These are phyloP conservation scores for Tenualosa thibaudeaui DNA, from an alignment of 2,797 vertebrate species.

Conservation along the genomic window DNA sequence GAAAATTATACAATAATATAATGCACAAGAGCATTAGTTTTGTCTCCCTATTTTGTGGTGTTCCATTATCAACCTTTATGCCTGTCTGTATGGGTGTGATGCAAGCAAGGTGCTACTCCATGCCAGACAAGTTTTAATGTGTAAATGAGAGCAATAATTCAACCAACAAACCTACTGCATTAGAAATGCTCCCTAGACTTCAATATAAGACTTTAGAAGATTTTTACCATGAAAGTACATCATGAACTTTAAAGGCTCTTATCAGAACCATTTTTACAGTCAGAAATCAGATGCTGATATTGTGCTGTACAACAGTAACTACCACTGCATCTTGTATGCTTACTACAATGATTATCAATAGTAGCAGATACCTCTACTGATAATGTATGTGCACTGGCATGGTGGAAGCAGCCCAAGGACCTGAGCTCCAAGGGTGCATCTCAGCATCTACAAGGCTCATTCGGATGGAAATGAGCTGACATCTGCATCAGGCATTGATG, in stretches of 20 bases:
- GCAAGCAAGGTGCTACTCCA: neutral
- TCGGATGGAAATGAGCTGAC: neutral
- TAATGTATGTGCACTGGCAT: neutral
- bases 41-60: too few relatives aligned
- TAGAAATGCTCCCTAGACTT: too few relatives aligned
- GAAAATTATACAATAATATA: too few relatives aligned
- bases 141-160: neutral
- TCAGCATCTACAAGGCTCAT: neutral
- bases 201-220: too few relatives aligned
- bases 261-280: too few relatives aligned
- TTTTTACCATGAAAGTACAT: too few relatives aligned
- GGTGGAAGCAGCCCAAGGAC: neutral
- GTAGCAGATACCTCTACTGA: neutral
- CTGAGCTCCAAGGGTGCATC: neutral
- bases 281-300: too few relatives aligned
- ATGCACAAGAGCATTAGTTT: too few relatives aligned
- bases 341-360: neutral
- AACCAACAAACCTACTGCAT: too few relatives aligned
- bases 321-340: neutral
- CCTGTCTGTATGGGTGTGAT: neutral
- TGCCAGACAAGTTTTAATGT: neutral
- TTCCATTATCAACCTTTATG: neutral
- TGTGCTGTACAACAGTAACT: neutral
- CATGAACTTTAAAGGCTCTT: too few relatives aligned
- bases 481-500: constrained; percentile 37